phyloP scores from a whole-genome alignment of 2,888 invertebrate genomes.

The Apocheima hispidaria region DNA sequence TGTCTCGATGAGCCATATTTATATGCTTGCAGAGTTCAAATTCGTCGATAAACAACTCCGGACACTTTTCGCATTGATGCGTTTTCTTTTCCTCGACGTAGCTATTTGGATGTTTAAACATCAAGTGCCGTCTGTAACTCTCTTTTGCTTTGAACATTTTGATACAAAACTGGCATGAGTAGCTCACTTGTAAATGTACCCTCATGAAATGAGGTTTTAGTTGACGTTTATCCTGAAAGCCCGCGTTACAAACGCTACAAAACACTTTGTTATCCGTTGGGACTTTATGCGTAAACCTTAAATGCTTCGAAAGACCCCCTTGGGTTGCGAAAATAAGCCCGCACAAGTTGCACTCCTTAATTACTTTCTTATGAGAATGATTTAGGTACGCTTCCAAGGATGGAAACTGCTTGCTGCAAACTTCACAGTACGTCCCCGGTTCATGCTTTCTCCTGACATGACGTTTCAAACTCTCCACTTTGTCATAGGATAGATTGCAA shows the following conservation, averaged over 20 bases:
- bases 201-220: constrained; percentile 73
- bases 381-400: constrained; percentile 67
- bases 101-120: constrained; percentile 67
- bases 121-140: constrained; percentile 71
- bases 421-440: constrained; percentile 67
- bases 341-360: constrained; percentile 74
- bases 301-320: constrained; percentile 74
- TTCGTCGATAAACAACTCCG: constrained; percentile 69
- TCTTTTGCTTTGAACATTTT: constrained; percentile 77
- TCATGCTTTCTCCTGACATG: constrained; percentile 78
- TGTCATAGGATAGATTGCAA: constrained; percentile 78
- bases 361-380: constrained; percentile 70
- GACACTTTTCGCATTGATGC: constrained; percentile 73
- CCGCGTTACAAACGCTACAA: constrained; percentile 73
- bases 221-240: constrained; percentile 72
- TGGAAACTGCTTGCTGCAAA: constrained; percentile 74
- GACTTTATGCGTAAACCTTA: constrained; percentile 74
- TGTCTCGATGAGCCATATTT: constrained; percentile 56
- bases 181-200: constrained; percentile 75
- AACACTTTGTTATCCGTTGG: constrained; percentile 70
- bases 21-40: constrained; percentile 74
- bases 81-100: constrained; percentile 43
- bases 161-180: constrained; percentile 70
- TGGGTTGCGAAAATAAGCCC: constrained; percentile 74
- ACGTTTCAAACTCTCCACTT: constrained; percentile 77